phyloP scores from a whole-genome alignment of 2,797 vertebrate genomes.

The Sus cebifrons region DNA sequence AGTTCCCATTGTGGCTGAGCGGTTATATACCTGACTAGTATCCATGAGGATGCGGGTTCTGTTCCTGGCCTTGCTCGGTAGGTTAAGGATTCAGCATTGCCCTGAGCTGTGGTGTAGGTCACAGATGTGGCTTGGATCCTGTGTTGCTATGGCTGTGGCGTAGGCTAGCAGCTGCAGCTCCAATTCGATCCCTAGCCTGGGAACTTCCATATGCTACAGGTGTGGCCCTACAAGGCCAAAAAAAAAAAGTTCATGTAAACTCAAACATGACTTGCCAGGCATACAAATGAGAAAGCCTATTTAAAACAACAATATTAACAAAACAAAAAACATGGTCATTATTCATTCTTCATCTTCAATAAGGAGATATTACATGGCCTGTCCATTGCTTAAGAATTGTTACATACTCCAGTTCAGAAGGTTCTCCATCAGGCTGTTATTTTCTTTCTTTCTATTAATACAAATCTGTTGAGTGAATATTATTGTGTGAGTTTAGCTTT shows the following conservation, averaged over 20 bases:
- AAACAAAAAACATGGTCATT: background rate
- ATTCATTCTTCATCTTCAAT: background rate
- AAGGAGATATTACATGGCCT: background rate
- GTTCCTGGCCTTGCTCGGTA: too few relatives aligned
- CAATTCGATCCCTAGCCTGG: too few relatives aligned
- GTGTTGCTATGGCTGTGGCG: too few relatives aligned
- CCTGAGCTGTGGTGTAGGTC: too few relatives aligned
- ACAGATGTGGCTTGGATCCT: too few relatives aligned
- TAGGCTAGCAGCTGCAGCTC: too few relatives aligned
- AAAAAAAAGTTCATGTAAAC: background rate
- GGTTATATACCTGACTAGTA: too few relatives aligned
- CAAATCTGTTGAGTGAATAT: background rate
- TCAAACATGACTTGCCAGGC: background rate
- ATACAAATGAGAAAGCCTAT: background rate
- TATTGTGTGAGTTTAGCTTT: conserved; percentile 48
- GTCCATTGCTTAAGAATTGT: background rate
- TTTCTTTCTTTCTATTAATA: conserved; percentile 37
- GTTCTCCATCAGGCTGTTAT: background rate
- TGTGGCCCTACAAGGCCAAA: too few relatives aligned
- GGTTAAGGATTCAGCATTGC: too few relatives aligned
- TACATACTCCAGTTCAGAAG: background rate
- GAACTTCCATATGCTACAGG: too few relatives aligned
- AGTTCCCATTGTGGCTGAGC: too few relatives aligned
- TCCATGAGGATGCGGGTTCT: too few relatives aligned
- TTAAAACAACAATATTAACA: background rate